phyloP scores from a whole-genome alignment of 1,140 invertebrate species.

The Plodia interpunctella region DNA sequence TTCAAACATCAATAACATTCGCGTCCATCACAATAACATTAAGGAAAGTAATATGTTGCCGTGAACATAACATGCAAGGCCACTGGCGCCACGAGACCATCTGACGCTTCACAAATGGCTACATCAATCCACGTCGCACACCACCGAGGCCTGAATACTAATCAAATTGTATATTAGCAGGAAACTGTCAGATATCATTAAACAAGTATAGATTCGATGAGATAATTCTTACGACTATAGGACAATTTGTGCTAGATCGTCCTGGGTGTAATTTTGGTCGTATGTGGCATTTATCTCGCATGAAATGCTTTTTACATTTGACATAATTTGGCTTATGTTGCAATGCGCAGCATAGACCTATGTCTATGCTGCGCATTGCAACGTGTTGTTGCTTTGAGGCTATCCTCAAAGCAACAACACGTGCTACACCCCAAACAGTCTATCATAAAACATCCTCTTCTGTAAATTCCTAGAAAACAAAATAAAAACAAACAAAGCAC shows the following conservation, averaged over 20 bases:
- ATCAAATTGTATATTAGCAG: not conserved
- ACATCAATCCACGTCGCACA: not conserved
- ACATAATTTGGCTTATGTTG: too few species aligned
- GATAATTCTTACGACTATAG: not conserved
- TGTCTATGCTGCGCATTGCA: too few species aligned
- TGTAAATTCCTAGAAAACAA: not conserved
- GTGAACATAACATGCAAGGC: slow-evolving; percentile 11
- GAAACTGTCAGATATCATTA: not conserved
- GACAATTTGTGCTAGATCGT: too few species aligned
- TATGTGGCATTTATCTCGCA: too few species aligned
- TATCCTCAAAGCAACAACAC: too few species aligned
- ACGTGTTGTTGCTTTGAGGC: too few species aligned
- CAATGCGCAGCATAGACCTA: too few species aligned
- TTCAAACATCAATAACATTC: slow-evolving; percentile 6
- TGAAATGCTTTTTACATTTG: too few species aligned
- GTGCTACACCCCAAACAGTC: too few species aligned
- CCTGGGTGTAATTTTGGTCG: too few species aligned
- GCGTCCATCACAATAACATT: not conserved
- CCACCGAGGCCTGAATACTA: not conserved
- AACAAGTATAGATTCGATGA: slow-evolving; percentile 4
- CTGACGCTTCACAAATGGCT: not conserved
- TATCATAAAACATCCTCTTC: not conserved
- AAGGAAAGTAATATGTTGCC: not conserved
- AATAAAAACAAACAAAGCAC: not conserved
- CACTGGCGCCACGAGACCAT: not conserved